Percentiles rank a stretch among this genome's conserved stretches.
phyloP scores from a whole-genome alignment of 2,113 vertebrate genomes.

The Orthonyx spaldingii region DNA sequence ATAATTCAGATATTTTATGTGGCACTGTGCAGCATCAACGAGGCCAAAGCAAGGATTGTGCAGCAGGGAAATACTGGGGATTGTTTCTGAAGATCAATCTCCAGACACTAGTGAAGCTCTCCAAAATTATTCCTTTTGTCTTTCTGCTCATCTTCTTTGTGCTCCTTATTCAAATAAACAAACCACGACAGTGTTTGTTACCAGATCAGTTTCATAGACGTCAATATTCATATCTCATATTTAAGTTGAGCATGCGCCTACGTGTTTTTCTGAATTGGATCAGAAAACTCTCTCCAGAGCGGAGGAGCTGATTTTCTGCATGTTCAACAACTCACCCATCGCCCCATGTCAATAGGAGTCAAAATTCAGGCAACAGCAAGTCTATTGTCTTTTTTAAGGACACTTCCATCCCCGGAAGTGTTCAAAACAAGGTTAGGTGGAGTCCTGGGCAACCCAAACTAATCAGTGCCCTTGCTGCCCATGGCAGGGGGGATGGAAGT shows the following conservation, averaged over 20 bases:
- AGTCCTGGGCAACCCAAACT: background rate
- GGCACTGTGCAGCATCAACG: background rate
- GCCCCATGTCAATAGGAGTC: rapidly evolving
- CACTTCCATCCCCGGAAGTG: background rate
- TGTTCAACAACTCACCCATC: background rate
- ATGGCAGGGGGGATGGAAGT: no score
- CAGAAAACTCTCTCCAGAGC: background rate
- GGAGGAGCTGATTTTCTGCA: background rate
- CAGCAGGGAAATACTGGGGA: background rate
- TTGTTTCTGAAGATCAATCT: background rate
- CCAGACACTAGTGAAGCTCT: background rate
- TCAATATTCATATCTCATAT: background rate
- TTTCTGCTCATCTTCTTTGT: background rate
- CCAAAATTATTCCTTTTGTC: background rate
- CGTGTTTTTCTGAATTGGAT: background rate
- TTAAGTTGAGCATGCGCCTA: background rate
- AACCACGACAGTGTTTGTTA: background rate
- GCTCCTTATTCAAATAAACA: background rate
- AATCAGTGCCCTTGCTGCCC: background rate
- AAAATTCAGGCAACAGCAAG: background rate
- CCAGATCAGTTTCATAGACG: background rate
- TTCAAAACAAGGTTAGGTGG: background rate
- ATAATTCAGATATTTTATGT: background rate
- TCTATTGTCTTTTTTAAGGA: background rate
- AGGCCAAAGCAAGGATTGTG: background rate